Base-by-base conservation (phyloP, 2,888 invertebrate genomes). In the Tromatobia lineatoria region DNA sequence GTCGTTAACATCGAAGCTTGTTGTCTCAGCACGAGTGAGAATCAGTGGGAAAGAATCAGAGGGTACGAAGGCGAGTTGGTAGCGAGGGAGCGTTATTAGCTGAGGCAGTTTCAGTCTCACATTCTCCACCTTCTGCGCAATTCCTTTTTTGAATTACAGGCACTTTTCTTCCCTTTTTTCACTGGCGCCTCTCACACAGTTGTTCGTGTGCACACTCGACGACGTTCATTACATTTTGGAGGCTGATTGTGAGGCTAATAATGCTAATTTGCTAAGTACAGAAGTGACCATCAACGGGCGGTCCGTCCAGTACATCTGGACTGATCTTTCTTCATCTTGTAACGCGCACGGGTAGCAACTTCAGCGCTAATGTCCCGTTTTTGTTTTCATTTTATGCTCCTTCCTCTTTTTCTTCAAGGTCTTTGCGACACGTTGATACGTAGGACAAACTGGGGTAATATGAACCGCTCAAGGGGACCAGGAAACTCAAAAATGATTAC, bases 231-330 rank as follows among this genome's bases (percentile, higher is more conserved):
- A 52, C 88, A 91, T 92, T 91, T 91, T 91, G 90, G 89, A 88
- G 84, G 66, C 52, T 34, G 70, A 75, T 73, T 78, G 69, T 71
- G 73, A 70, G 88, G 89, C 91, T 90, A 92, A 91, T 92, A 91
- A 92, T 91, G 92, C 90, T 92, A 92, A 92, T 92, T 92, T 90
- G 88, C 90, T 90, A 91, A 92, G 92, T 91, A 91, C 91, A 91
- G 90, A 91, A 92, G 90, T 91, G 91, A 89, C 88, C 90, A 90
- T 89, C 91, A 91, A 91, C 91, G 88, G 91, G 92, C 91, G 92
- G 92, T 90, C 91, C 86, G 85, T 54, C 87, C 25, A 82, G 85
- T 79, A 83, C 81, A 67, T 67, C 45, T 13, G 10, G 45, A 67
- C 23, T 47, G 23, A 25, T 50, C 61, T 70, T 57, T 69, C 67